Conservation (phyloP, 2,888 invertebrate species). For the Clusia tigrina region DNA sequence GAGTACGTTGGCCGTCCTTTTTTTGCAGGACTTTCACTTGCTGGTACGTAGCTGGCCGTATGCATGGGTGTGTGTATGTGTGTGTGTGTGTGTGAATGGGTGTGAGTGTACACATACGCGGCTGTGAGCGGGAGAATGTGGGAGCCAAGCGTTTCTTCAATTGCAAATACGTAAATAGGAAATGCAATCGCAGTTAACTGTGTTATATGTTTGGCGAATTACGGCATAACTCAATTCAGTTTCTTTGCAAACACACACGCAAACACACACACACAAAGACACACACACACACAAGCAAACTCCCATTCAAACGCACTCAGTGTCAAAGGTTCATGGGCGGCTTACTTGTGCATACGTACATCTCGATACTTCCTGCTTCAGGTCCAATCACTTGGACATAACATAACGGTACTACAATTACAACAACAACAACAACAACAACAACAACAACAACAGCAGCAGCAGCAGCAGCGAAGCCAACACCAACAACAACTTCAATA, state of each 20-base stretch:
- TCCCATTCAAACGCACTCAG: no score
- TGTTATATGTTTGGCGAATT: slow-evolving; percentile 44
- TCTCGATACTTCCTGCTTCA: no score
- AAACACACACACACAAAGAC: background rate
- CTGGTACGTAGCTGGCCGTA: no score
- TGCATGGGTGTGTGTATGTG: no score
- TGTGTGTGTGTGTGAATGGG: no score
- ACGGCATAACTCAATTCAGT: slow-evolving; percentile 56
- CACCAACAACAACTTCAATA: background rate
- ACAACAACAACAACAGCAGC: background rate
- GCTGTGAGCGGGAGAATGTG: no score
- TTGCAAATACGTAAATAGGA: background rate
- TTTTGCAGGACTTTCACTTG: background rate
- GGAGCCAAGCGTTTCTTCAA: no score
- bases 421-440: background rate
- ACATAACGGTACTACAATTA: background rate
- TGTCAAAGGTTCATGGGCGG: no score
- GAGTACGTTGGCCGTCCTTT: background rate
- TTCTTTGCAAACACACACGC: slow-evolving; percentile 5
- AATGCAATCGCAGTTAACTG: slow-evolving; percentile 2
- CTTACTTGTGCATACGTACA: no score
- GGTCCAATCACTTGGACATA: no score
- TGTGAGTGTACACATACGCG: no score
- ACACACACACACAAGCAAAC: no score
- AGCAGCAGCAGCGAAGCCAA: background rate